phyloP scores from a whole-genome alignment of 2,113 vertebrate species.

The Oreamnos americanus region DNA sequence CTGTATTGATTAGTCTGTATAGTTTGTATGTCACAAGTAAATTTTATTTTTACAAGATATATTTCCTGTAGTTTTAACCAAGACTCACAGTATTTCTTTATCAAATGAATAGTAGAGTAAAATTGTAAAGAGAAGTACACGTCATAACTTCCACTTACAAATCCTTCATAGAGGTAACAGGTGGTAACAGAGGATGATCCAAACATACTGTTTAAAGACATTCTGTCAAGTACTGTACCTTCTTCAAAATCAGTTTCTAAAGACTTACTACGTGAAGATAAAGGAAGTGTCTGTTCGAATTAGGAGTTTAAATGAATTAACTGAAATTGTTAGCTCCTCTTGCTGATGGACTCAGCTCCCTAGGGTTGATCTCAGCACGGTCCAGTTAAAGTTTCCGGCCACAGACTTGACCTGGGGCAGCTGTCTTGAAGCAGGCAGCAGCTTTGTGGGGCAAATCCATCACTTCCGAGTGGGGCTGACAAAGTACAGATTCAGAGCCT shows the following conservation, averaged over 20 bases:
- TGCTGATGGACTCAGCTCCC: neutral
- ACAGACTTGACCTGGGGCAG: neutral
- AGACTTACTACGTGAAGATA: constrained; percentile 18
- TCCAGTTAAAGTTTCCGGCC: neutral
- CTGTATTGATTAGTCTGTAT: neutral
- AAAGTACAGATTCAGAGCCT: neutral
- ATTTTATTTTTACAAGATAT: constrained; percentile 5
- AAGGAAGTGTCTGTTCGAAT: neutral
- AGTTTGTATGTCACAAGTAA: neutral
- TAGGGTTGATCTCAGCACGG: neutral
- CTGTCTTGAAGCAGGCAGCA: neutral
- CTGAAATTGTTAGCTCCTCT: neutral
- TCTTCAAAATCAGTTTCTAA: neutral
- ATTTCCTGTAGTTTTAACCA: constrained; percentile 24
- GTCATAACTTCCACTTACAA: neutral
- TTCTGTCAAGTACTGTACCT: neutral
- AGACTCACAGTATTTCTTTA: neutral
- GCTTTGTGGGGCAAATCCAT: neutral
- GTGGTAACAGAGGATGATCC: neutral
- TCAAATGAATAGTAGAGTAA: neutral
- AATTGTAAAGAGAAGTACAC: neutral
- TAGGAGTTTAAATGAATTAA: neutral
- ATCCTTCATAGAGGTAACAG: neutral
- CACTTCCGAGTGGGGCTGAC: neutral
- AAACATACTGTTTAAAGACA: neutral